Base-by-base conservation (phyloP, 1,140 invertebrate genomes). In the Diprion similis region DNA sequence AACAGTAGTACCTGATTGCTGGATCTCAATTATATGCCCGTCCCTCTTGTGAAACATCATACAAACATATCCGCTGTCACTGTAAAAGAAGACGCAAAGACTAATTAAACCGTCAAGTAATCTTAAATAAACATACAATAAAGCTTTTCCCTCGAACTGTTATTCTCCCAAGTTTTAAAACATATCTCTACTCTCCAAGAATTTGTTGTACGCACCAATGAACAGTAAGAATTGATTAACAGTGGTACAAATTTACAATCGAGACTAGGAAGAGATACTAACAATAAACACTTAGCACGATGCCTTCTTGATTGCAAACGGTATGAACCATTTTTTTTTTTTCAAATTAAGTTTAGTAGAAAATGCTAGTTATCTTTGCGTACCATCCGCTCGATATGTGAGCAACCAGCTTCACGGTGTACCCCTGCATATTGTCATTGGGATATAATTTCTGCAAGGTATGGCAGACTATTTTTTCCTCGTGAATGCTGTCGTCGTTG, bases 41-140 rank as follows among this genome's bases (percentile, higher is more conserved):
- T 90, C 90, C 71, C 91, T 86, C 72, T 85, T 87, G 79, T 91
- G 88, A 68, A 92, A 89, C 66, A 89, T 89, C 86, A 91, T 89
- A 78, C 91, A 92, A 48, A 90, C 87, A 76, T 91, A 92, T 24
- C 91, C 91, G 78, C 89, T 91, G 75, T 90, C 88, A 78, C 91
- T 92, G 84, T 19, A 89, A 89, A 71, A 78, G 77, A 75, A 81
- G 74, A 78, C 73, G 74, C 75, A 71, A 74, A 74, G 18, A 17
- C 9, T 70, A 48, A 73, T n/a, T 46, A 72, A 46, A 37, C 24
- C 24, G 24, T 37, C 6, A 37, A 6, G 24, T 37, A 3, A 37
- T 37, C 24, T 37, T 3, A 37, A 37, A 37, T 37, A 37, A 37
- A 37, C 24, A 37, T 37, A 37, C 2, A 37, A 37, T 37, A 1